Evolutionary conservation across 2,797 vertebrate genomes (phyloP).

Genomic region (Phoebastria nigripes): DNA sequence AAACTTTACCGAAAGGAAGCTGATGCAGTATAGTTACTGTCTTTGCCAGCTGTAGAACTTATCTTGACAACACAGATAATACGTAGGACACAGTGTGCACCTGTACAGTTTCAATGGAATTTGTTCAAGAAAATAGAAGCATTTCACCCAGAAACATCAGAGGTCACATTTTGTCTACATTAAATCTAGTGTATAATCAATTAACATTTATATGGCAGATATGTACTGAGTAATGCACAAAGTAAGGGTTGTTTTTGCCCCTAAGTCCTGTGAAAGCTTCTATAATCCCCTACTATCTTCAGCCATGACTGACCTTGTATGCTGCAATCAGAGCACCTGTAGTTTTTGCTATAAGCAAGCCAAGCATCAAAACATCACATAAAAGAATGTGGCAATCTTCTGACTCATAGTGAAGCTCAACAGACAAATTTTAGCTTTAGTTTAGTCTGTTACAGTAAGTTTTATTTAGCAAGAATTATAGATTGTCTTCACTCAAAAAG

Average conservation of each 20-base stretch:
- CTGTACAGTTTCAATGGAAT: constrained; percentile 56
- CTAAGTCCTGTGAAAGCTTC: constrained; percentile 41
- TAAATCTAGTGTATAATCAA: constrained; percentile 69
- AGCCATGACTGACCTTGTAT: constrained; percentile 43
- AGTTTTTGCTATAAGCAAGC: constrained; percentile 37
- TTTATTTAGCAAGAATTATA: not conserved
- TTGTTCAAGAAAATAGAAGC: constrained; percentile 63
- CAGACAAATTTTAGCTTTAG: not conserved
- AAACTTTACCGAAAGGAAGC: not conserved
- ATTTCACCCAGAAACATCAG: constrained; percentile 57
- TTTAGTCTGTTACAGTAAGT: constrained; percentile 19
- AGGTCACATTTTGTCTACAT: constrained; percentile 67
- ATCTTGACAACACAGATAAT: not conserved
- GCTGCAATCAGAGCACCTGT: constrained; percentile 40
- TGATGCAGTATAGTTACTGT: not conserved
- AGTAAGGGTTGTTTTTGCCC: constrained; percentile 40
- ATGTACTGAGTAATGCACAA: constrained; percentile 60
- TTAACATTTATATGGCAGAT: constrained; percentile 61
- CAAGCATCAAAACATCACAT: constrained; percentile 2
- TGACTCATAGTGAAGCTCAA: not conserved
- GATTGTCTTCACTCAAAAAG: not conserved
- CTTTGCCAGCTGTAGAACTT: too few relatives aligned
- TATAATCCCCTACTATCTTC: constrained; percentile 38
- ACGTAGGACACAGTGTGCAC: constrained; percentile 15
- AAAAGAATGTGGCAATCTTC: constrained; percentile 7